Percentiles rank a stretch among this genome's conserved stretches.
phyloP scores from a whole-genome alignment of 2,888 invertebrate genomes.

The Panzeria rudis region DNA sequence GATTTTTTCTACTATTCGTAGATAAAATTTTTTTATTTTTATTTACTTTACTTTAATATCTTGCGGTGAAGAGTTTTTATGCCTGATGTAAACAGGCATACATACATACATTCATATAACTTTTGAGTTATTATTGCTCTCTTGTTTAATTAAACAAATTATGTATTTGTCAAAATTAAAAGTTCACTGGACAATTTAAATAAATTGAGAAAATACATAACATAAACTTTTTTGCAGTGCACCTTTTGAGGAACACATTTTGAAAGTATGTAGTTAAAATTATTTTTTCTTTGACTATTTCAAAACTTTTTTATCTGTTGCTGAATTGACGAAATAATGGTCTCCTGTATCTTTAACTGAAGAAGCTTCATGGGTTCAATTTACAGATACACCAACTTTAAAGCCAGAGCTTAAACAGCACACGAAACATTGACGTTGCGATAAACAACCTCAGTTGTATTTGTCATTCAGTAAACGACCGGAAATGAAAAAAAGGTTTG shows the following conservation, averaged over 20 bases:
- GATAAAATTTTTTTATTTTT: slow-evolving; percentile 19
- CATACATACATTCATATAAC: no score
- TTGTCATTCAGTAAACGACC: slow-evolving; percentile 66
- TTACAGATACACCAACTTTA: slow-evolving; percentile 17
- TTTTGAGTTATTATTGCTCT: background rate
- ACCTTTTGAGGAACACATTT: slow-evolving; percentile 39
- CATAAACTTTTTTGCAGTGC: slow-evolving; percentile 23
- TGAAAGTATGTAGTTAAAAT: slow-evolving; percentile 3
- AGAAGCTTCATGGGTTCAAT: slow-evolving; percentile 56
- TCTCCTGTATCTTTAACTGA: slow-evolving; percentile 53
- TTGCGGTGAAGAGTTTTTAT: slow-evolving; percentile 51
- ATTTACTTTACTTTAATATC: slow-evolving; percentile 37
- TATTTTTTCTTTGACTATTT: slow-evolving; percentile 15
- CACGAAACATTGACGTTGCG: slow-evolving; percentile 48
- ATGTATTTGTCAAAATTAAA: slow-evolving; percentile 17
- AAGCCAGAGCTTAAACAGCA: slow-evolving; percentile 27
- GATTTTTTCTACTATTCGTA: slow-evolving; percentile 46
- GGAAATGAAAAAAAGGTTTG: slow-evolving; percentile 74
- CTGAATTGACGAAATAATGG: slow-evolving; percentile 25
- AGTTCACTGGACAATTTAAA: slow-evolving; percentile 32
- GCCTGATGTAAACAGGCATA: background rate
- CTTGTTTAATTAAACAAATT: slow-evolving; percentile 17
- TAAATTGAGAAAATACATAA: slow-evolving; percentile 4
- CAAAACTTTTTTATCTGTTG: slow-evolving; percentile 42
- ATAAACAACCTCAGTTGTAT: slow-evolving; percentile 23